Conservation (phyloP, 2,113 vertebrate genomes). For the Alosa alosa region DNA sequence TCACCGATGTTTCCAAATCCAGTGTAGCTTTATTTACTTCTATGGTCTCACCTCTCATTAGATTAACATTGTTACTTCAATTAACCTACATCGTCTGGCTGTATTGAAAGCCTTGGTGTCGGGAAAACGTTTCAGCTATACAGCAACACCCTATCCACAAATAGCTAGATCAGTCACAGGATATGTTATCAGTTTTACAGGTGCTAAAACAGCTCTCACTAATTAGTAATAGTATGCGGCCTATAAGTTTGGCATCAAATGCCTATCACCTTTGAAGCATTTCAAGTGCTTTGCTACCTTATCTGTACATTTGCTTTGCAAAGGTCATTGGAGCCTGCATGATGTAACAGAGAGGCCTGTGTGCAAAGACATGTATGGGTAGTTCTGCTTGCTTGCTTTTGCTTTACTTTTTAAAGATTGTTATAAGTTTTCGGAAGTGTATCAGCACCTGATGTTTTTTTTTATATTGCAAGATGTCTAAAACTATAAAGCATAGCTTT, state of each 20-base stretch:
- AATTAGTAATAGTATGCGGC: background rate
- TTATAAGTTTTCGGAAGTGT: background rate
- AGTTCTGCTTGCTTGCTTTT: background rate
- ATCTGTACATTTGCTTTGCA: background rate
- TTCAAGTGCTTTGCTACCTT: background rate
- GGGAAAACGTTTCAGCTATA: slow-evolving; percentile 8
- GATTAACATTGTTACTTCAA: slow-evolving; percentile 12
- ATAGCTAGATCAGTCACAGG: background rate
- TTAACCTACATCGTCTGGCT: slow-evolving; percentile 2
- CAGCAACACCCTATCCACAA: background rate
- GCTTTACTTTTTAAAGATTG: background rate
- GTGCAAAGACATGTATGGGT: background rate
- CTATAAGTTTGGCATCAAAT: background rate
- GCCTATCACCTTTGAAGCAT: background rate
- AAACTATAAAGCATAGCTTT: background rate
- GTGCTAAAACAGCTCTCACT: background rate
- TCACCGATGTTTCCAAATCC: background rate
- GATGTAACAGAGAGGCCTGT: background rate
- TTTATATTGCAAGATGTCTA: background rate
- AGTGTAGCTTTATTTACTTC: background rate
- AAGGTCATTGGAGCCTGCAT: background rate
- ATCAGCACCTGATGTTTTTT: background rate
- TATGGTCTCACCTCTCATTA: background rate
- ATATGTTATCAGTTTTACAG: slow-evolving; percentile 10
- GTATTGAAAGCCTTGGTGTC: background rate